Evolutionary conservation across 2,113 vertebrate genomes (phyloP).

Genomic region (Macrotis lagotis): DNA sequence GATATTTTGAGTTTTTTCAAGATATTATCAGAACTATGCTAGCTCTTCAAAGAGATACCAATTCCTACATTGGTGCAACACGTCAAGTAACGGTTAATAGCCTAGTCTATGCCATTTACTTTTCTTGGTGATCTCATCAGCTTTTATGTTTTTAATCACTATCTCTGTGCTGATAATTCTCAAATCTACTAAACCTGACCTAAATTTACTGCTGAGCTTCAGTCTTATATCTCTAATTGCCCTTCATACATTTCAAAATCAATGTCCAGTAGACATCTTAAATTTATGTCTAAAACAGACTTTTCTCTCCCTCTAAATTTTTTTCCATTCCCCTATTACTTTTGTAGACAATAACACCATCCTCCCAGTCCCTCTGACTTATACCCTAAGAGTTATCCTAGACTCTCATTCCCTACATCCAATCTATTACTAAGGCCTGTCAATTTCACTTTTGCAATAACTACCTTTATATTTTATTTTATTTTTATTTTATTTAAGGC

Average conservation of each 20-base stretch:
- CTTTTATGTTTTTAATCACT: neutral
- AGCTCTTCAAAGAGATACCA: constrained; percentile 15
- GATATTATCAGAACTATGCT: neutral
- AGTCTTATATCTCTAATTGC: neutral
- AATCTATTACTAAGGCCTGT: neutral
- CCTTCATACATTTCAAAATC: neutral
- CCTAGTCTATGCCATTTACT: neutral
- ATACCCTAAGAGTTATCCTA: neutral
- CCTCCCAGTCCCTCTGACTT: neutral
- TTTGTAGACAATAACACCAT: neutral
- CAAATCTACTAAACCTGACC: neutral
- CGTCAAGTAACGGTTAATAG: neutral
- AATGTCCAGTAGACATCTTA: neutral
- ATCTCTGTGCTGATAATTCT: neutral
- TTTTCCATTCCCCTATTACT: neutral
- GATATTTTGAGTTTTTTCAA: constrained; percentile 27
- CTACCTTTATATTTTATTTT: no score
- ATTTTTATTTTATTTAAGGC: no score
- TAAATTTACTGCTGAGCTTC: neutral
- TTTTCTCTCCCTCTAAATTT: neutral
- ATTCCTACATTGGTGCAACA: neutral
- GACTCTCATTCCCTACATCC: neutral
- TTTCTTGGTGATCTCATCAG: neutral
- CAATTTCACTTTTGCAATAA: neutral
- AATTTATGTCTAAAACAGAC: neutral